Base-by-base conservation (phyloP, 2,797 vertebrate genomes). In the Spinus olivaceus region DNA sequence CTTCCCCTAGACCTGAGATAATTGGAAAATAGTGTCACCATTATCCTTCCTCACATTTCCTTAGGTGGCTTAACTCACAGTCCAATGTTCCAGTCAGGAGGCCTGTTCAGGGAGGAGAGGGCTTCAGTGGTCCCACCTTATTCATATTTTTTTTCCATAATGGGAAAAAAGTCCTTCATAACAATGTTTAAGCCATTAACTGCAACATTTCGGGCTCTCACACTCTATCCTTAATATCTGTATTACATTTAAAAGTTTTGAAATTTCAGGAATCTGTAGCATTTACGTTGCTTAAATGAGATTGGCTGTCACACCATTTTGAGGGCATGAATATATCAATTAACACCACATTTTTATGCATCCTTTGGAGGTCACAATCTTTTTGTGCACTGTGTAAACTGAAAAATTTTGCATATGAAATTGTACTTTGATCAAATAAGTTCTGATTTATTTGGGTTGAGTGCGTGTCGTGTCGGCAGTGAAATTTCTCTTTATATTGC, bases 361-460 rank as follows among this genome's bases (percentile, higher is more conserved):
- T 46, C 17, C 9, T 77, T 77, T 37, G 22, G 67, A 76, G 41
- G 39, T 64, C 78, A 67, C 11, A 30, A 46, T 50, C 1, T 35
- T 71, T 92, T 77, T 64, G 16, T 59, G 35, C 15, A 63, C 30
- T 1, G 0, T 71, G n/a, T 56, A 79, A 83, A 44, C 41, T 54
- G 71, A 79, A 92, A 65, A 50, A 8, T 56, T 23, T 71, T 82
- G 61, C 39, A 87, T 50, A 16, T 57, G 50, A 91, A 94, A 81
- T 51, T 56, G 35, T 27, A 46, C 13, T 32, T 70, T 60, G 60
- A 78, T 46, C 46, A 71, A 73, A 83, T 51, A 64, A 2, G 24
- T 72, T 82, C 21, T 87, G 59, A 85, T 84, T 91, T 85, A 87
- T 82, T 93, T 92, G 32, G 59, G 30, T 77, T 90, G 82, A 90